Conservation (phyloP, 2,113 vertebrate species). For the Pollimyrus isidori region DNA sequence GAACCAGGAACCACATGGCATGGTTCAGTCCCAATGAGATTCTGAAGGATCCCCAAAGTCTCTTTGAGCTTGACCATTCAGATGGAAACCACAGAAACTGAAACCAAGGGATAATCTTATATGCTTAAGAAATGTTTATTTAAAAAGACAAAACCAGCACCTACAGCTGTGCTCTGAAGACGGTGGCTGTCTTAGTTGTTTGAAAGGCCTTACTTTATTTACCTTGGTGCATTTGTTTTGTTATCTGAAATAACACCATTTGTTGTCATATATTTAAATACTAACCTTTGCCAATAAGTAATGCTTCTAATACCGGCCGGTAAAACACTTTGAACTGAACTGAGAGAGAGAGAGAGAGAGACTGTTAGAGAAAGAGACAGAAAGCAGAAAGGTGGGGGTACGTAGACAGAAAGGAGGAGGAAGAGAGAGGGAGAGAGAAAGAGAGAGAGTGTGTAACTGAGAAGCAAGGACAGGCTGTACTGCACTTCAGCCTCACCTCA, state of each 20-base stretch:
- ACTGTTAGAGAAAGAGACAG: neutral
- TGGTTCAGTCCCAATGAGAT: neutral
- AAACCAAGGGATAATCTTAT: neutral
- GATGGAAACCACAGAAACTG: neutral
- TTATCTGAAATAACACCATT: neutral
- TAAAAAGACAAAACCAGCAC: neutral
- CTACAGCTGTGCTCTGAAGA: neutral
- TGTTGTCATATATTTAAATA: neutral
- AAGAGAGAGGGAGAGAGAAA: neutral
- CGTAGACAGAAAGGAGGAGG: neutral
- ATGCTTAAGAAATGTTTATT: neutral
- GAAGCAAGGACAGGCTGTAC: neutral
- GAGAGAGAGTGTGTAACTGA: neutral
- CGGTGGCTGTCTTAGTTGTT: neutral
- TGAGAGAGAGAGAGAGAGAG: neutral
- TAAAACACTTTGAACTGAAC: neutral
- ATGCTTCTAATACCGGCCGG: neutral
- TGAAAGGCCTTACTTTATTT: neutral
- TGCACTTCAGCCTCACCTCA: constrained; percentile 65
- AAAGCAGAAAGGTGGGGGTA: neutral
- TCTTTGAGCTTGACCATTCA: neutral
- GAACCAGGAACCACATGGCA: neutral
- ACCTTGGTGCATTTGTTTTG: neutral
- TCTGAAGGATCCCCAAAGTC: neutral
- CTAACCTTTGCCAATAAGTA: neutral